These are phyloP conservation scores for Aspidiotus destructor DNA, from an alignment of 2,888 invertebrate species.

Conservation along the genomic window DNA sequence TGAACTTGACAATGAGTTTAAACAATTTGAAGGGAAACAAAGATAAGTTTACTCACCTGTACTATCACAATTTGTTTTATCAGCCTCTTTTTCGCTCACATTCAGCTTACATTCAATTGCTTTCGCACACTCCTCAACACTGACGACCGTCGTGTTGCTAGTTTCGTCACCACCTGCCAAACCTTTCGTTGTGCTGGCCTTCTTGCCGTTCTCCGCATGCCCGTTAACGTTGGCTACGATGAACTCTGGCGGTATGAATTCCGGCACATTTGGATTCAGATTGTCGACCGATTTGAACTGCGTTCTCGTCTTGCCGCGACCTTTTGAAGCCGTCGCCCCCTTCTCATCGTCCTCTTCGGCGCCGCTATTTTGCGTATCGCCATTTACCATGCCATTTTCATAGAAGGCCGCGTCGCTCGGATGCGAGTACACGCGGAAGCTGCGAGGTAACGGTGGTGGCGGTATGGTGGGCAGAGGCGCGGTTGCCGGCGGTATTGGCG, in stretches of 20 bases:
- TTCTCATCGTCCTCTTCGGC: no score
- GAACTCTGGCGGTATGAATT: conserved; percentile 57
- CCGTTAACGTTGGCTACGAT: conserved; percentile 29
- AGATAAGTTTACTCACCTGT: neutral
- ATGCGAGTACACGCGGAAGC: conserved; percentile 29
- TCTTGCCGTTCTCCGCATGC: conserved; percentile 17
- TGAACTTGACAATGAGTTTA: no score
- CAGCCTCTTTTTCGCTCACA: conserved; percentile 24
- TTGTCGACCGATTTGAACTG: conserved; percentile 42
- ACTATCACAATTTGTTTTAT: conserved; percentile 9
- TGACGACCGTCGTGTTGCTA: neutral
- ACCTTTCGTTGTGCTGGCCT: neutral
- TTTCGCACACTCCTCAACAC: conserved; percentile 34
- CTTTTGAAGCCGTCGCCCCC: neutral
- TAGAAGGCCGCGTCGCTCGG: conserved; percentile 9
- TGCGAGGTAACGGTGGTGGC: conserved; percentile 32
- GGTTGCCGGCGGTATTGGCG: conserved; percentile 34
- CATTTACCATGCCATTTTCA: neutral
- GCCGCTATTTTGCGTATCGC: neutral
- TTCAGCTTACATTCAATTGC: conserved; percentile 33
- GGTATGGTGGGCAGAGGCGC: conserved; percentile 35
- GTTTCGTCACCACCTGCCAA: no score
- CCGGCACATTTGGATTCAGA: conserved; percentile 76
- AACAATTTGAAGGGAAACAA: no score
- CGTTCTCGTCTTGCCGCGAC: neutral